Percentiles rank a stretch among this genome's conserved stretches.
Conservation (phyloP, 2,113 vertebrate genomes). For the Galbula dea region DNA sequence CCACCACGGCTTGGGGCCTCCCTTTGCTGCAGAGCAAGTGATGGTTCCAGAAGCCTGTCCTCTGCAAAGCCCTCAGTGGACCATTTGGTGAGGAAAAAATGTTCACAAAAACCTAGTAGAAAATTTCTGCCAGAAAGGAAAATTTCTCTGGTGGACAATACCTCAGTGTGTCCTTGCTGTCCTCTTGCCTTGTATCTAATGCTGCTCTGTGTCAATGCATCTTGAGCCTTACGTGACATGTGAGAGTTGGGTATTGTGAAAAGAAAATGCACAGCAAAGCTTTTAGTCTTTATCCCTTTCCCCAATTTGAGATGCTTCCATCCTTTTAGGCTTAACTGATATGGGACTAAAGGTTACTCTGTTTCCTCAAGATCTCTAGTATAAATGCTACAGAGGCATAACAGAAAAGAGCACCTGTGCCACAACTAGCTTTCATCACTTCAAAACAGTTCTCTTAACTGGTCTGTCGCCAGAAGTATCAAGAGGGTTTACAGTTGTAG, state of each 20-base stretch:
- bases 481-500: neutral
- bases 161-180: neutral
- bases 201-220: neutral
- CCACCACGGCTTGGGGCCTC: rapidly evolving
- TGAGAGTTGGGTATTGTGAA: neutral
- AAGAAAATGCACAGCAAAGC: neutral
- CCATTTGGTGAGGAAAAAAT: neutral
- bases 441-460: neutral
- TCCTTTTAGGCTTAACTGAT: neutral
- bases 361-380: neutral
- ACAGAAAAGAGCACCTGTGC: neutral
- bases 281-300: neutral
- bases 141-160: neutral
- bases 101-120: neutral
- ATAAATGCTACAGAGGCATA: neutral
- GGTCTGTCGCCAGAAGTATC: neutral
- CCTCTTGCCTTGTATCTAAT: neutral
- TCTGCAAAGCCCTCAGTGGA: neutral
- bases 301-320: neutral
- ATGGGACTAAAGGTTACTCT: neutral
- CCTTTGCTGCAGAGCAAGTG: neutral
- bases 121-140: neutral
- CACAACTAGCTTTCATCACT: neutral
- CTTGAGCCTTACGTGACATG: neutral
- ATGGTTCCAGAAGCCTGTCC: neutral